phyloP scores from a whole-genome alignment of 2,888 invertebrate species.

The Melanchra persicariae region DNA sequence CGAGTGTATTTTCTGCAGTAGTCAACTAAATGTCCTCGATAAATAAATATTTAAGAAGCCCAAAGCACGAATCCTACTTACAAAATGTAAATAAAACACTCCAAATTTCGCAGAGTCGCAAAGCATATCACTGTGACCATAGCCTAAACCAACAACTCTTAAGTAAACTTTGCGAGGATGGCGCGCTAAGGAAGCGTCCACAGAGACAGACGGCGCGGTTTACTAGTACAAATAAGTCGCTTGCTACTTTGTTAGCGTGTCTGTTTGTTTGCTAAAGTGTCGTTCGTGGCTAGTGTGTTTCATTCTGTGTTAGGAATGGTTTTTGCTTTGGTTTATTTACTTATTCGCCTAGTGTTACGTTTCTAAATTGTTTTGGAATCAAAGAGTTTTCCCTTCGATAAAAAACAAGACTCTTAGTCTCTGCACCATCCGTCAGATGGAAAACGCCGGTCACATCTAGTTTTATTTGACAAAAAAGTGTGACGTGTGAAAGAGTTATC shows the following conservation, averaged over 20 bases:
- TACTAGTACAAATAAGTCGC: conserved; percentile 48
- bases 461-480: too few relatives aligned
- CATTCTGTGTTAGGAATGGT: background rate
- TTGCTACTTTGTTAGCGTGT: conserved; percentile 39
- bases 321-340: background rate
- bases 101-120: conserved; percentile 3
- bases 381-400: too few relatives aligned
- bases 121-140: conserved; percentile 42
- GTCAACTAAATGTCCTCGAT: background rate
- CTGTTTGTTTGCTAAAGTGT: conserved; percentile 39
- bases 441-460: too few relatives aligned
- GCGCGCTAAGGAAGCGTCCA: conserved; percentile 33
- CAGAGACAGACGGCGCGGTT: conserved; percentile 25
- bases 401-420: too few relatives aligned
- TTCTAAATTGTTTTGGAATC: background rate
- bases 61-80: background rate
- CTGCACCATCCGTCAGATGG: too few relatives aligned
- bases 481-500: too few relatives aligned
- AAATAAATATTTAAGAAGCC: background rate
- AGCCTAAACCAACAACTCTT: conserved; percentile 51
- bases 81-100: conserved; percentile 16
- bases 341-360: background rate
- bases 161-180: conserved; percentile 36
- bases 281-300: background rate
- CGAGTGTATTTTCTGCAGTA: background rate